Percentiles rank a stretch among this genome's conserved stretches.
phyloP scores from a whole-genome alignment of 2,113 vertebrate species.

The Oxyruncus cristatus region DNA sequence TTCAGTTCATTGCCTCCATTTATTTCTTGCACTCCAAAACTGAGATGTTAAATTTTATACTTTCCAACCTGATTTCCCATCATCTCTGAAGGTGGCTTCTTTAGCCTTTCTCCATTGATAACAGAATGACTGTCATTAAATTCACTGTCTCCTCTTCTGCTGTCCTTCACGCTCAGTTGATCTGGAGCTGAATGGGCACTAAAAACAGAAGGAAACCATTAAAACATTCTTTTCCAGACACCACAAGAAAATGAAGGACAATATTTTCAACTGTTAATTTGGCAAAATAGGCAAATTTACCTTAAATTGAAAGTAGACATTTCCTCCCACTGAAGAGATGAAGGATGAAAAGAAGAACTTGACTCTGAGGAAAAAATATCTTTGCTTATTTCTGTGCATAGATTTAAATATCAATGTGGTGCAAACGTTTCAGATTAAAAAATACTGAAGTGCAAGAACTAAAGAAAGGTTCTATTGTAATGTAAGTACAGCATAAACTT shows the following conservation, averaged over 20 bases:
- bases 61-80: slow-evolving; percentile 66
- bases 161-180: slow-evolving; percentile 81
- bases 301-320: slow-evolving; percentile 75
- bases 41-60: slow-evolving; percentile 23
- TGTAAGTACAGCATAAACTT: background rate
- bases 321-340: slow-evolving; percentile 66
- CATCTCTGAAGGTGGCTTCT: slow-evolving; percentile 63
- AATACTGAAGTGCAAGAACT: background rate
- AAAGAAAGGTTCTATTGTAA: background rate
- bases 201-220: slow-evolving; percentile 27
- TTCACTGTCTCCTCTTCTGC: slow-evolving; percentile 78
- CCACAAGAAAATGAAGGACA: background rate
- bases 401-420: background rate
- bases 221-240: slow-evolving; percentile 10
- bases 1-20: background rate
- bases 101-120: slow-evolving; percentile 66
- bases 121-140: slow-evolving; percentile 78
- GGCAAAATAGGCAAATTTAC: slow-evolving; percentile 57
- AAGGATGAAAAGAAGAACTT: slow-evolving; percentile 65
- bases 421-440: background rate
- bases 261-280: background rate
- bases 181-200: slow-evolving; percentile 71
- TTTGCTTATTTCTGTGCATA: background rate
- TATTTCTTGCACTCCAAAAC: background rate
- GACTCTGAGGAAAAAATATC: slow-evolving; percentile 63